Evolutionary conservation across 2,888 invertebrate genomes (phyloP).

Genomic region (Pammene fasciana): DNA sequence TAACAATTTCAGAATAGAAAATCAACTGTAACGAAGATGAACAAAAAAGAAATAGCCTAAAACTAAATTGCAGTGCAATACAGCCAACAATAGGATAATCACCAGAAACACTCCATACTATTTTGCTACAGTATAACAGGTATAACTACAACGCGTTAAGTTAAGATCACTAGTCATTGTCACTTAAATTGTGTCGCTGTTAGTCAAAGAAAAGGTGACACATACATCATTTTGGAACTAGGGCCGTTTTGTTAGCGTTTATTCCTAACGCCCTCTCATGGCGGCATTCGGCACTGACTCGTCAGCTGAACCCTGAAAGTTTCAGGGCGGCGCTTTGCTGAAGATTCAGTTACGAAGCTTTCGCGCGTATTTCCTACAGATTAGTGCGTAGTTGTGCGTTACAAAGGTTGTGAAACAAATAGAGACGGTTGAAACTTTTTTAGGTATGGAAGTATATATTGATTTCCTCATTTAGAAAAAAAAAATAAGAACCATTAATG

Average conservation of each 20-base stretch:
- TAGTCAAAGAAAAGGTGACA: not conserved
- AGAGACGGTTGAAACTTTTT: not conserved
- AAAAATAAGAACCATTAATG: too few relatives aligned
- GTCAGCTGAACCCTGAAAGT: slow-evolving; percentile 63
- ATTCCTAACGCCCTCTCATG: slow-evolving; percentile 60
- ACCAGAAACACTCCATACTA: not conserved
- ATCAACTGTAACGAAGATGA: too few relatives aligned
- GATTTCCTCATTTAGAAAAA: too few relatives aligned
- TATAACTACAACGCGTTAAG: too few relatives aligned
- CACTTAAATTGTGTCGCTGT: too few relatives aligned
- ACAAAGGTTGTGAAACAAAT: not conserved
- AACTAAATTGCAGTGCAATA: too few relatives aligned
- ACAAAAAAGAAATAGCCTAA: too few relatives aligned
- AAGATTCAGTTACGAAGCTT: slow-evolving; percentile 12
- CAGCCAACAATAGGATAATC: too few relatives aligned
- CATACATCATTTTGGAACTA: not conserved
- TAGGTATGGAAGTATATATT: too few relatives aligned
- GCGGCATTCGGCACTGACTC: slow-evolving; percentile 51
- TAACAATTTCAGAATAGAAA: too few relatives aligned
- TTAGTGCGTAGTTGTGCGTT: not conserved
- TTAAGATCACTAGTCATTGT: too few relatives aligned
- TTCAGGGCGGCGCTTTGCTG: slow-evolving; percentile 44
- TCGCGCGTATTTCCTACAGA: not conserved
- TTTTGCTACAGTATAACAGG: too few relatives aligned
- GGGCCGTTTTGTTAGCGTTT: not conserved